phyloP scores from a whole-genome alignment of 2,113 vertebrate species.

The Mirza zaza region DNA sequence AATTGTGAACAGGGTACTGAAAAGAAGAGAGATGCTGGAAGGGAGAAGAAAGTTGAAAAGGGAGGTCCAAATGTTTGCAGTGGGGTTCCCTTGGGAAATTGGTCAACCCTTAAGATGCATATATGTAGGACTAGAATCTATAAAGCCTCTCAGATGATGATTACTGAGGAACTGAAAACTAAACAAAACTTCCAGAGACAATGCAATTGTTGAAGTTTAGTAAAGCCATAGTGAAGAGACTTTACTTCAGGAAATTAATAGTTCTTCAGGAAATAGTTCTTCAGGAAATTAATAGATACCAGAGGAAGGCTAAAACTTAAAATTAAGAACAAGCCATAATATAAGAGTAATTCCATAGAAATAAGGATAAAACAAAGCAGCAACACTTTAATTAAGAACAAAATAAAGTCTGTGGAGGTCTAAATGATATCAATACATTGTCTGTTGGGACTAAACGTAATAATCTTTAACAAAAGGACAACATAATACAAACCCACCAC shows the following conservation, averaged over 20 bases:
- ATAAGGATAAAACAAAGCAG: background rate
- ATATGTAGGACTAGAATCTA: background rate
- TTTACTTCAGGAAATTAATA: too few species aligned
- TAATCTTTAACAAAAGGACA: background rate
- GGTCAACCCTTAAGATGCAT: background rate
- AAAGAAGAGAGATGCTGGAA: background rate
- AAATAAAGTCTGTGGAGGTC: background rate
- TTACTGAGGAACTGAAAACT: background rate
- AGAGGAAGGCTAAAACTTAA: background rate
- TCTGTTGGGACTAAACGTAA: background rate
- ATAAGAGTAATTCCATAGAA: background rate
- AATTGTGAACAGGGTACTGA: background rate
- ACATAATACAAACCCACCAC: background rate
- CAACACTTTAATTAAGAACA: background rate
- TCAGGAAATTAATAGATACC: background rate
- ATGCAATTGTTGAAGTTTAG: background rate
- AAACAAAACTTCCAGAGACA: background rate
- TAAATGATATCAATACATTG: background rate
- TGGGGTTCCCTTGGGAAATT: background rate
- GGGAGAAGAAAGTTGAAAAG: background rate
- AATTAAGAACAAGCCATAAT: background rate
- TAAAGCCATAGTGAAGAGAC: background rate
- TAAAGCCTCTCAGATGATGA: background rate
- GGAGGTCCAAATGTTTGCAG: accelerated
- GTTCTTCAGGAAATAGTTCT: too few species aligned